A percentile compares a stretch with the other conserved stretches of the same genome.
Evolutionary conservation across 1,140 invertebrate genomes (phyloP).

Genomic region (roundworm (Caenorhabditis elegans)): DNA sequence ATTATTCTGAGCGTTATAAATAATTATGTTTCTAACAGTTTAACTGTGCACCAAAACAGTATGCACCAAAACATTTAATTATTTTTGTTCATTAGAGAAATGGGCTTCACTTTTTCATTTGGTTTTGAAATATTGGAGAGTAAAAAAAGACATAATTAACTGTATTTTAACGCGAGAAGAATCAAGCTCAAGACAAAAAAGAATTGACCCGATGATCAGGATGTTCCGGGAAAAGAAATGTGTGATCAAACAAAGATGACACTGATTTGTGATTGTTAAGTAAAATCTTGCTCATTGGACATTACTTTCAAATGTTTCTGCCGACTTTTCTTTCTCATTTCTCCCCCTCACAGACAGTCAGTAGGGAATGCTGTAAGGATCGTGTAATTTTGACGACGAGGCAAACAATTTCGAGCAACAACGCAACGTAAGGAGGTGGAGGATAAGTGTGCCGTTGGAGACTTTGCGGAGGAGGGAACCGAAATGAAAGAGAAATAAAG

Average conservation of each 20-base stretch:
- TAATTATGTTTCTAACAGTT: no score
- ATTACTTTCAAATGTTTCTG: background rate
- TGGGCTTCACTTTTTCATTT: no score
- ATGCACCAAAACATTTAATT: no score
- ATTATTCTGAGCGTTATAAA: no score
- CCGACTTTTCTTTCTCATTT: background rate
- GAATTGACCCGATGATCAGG: background rate
- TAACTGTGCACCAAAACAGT: no score
- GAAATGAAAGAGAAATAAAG: background rate
- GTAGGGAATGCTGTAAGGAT: slow-evolving; percentile 15
- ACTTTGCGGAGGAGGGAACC: background rate
- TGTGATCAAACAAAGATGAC: slow-evolving; percentile 11
- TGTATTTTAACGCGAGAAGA: no score
- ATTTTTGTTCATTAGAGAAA: no score
- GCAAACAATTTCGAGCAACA: slow-evolving; percentile 3
- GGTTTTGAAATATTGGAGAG: no score
- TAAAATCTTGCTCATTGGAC: background rate
- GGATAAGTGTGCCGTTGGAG: slow-evolving; percentile 29
- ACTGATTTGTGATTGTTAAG: slow-evolving; percentile 7
- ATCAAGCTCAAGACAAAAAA: no score
- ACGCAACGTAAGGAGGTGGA: background rate
- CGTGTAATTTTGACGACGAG: slow-evolving; percentile 16
- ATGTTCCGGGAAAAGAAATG: background rate
- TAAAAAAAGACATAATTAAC: no score
- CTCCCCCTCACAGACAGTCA: background rate